Conservation (phyloP, 2,113 vertebrate genomes). For the Caloenas nicobarica region DNA sequence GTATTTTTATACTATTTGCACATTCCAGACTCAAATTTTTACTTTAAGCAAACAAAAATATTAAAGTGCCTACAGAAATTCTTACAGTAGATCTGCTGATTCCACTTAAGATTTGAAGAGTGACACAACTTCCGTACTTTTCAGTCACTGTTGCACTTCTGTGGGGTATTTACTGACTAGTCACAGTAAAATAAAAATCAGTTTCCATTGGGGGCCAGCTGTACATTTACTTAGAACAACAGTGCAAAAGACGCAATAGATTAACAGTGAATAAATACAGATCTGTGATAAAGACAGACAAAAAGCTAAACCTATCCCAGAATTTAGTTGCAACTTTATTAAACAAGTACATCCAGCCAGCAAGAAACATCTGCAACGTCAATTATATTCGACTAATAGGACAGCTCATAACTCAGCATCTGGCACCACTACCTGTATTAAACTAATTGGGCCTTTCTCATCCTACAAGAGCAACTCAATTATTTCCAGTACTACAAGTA, state of each 20-base stretch:
- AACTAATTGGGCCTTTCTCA: not conserved
- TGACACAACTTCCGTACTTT: not conserved
- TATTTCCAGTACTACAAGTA: not conserved
- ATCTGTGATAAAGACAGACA: not conserved
- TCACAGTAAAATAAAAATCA: not conserved
- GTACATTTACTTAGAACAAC: not conserved
- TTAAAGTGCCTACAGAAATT: not conserved
- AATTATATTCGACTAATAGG: not conserved
- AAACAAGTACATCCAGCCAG: not conserved
- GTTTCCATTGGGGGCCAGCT: not conserved
- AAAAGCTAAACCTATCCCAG: not conserved
- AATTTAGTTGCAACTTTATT: not conserved
- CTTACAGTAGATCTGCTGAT: not conserved
- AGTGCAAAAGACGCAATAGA: not conserved
- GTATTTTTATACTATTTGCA: not conserved
- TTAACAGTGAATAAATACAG: not conserved
- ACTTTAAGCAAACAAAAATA: not conserved
- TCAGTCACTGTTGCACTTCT: not conserved
- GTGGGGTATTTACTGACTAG: not conserved
- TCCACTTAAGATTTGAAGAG: not conserved
- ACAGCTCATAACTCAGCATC: not conserved
- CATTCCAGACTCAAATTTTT: not conserved
- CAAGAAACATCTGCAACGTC: not conserved
- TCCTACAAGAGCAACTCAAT: not conserved
- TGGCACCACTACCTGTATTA: not conserved